A percentile compares a stretch with the other conserved stretches of the same genome.
These are phyloP conservation scores for Schizopygopsis pylzovi DNA, from an alignment of 2,797 vertebrate species.

Conservation along the genomic window DNA sequence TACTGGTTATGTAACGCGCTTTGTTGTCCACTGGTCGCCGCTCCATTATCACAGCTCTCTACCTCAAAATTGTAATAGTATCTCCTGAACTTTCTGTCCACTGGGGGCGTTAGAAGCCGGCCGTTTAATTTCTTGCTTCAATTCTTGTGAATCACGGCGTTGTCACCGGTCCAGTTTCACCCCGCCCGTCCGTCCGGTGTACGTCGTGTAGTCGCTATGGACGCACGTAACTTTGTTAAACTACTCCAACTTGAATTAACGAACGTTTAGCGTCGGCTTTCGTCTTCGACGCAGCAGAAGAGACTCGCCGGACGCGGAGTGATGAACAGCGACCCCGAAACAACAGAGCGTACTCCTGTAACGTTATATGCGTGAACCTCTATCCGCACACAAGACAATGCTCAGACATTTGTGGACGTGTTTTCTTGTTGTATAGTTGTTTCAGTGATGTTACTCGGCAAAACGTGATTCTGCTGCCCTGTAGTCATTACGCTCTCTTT, in stretches of 20 bases:
- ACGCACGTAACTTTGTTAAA: slow-evolving; percentile 47
- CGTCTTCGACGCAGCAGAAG: not conserved
- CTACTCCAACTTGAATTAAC: slow-evolving; percentile 23
- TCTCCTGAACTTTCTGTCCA: not conserved
- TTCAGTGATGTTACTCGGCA: not conserved
- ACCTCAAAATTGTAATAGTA: not conserved
- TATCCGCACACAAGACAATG: slow-evolving; percentile 15
- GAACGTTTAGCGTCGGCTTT: not conserved
- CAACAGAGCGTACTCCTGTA: not conserved
- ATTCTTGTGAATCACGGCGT: slow-evolving; percentile 52
- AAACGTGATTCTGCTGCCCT: not conserved
- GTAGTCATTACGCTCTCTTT: not conserved
- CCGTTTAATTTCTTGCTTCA: not conserved
- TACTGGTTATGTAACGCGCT: not conserved
- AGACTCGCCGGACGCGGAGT: not conserved
- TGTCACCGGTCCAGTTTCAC: slow-evolving; percentile 52
- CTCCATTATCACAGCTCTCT: not conserved
- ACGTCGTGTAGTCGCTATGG: slow-evolving; percentile 53
- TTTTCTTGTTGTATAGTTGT: not conserved
- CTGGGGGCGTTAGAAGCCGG: slow-evolving; percentile 23
- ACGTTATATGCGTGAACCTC: not conserved
- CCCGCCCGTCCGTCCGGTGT: slow-evolving; percentile 49
- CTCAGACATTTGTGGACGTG: not conserved
- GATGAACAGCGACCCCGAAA: slow-evolving; percentile 21
- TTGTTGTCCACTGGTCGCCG: slow-evolving; percentile 1